A percentile compares a stretch with the other conserved stretches of the same genome.
phyloP scores from a whole-genome alignment of 2,797 vertebrate genomes.

The Myotis myotis region DNA sequence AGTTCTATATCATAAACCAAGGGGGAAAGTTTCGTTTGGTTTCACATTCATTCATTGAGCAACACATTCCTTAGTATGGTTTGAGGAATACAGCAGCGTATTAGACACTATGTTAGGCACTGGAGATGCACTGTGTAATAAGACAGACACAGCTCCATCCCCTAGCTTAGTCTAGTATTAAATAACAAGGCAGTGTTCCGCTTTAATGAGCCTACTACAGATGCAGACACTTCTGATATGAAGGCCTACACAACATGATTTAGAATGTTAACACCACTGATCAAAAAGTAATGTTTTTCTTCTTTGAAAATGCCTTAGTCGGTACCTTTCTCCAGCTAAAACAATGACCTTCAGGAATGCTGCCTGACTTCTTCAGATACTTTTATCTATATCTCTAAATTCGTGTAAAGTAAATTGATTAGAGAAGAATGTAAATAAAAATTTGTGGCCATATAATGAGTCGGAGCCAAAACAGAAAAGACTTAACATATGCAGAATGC shows the following conservation, averaged over 20 bases:
- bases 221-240: not conserved
- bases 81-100: not conserved
- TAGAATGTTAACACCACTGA: not conserved
- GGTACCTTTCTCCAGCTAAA: not conserved
- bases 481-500: not conserved
- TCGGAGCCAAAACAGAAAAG: not conserved
- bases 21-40: not conserved
- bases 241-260: not conserved
- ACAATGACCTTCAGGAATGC: conserved; percentile 1
- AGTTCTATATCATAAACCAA: not conserved
- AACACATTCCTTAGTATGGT: not conserved
- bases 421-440: conserved; percentile 38
- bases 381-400: not conserved
- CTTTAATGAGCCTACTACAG: not conserved
- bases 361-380: not conserved
- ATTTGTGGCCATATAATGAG: not conserved
- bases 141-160: not conserved
- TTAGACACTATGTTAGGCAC: not conserved
- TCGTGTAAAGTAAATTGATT: not conserved
- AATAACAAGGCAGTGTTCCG: not conserved
- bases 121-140: fast-evolving
- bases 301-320: not conserved
- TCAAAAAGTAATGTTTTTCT: not conserved
- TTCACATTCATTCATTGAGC: not conserved
- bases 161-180: not conserved